phyloP scores from a whole-genome alignment of 2,113 vertebrate species.

The Pan paniscus region DNA sequence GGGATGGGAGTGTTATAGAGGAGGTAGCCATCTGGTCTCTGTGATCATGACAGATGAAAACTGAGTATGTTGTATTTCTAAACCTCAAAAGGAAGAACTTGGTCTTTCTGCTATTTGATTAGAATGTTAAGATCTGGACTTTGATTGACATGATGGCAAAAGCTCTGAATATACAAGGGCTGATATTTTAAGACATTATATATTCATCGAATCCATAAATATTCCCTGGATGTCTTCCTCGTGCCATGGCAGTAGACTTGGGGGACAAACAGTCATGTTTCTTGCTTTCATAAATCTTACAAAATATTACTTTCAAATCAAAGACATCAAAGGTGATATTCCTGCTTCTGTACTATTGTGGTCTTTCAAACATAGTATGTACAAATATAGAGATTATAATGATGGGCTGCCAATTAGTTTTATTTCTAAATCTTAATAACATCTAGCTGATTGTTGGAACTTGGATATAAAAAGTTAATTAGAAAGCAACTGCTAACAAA shows the following conservation, averaged over 20 bases:
- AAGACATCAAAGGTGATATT: neutral
- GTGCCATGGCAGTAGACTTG: neutral
- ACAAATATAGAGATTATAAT: neutral
- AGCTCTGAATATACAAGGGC: neutral
- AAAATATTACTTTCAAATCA: neutral
- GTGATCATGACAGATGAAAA: constrained; percentile 67
- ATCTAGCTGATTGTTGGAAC: neutral
- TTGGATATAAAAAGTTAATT: neutral
- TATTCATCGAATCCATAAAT: neutral
- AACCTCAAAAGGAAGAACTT: neutral
- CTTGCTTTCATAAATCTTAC: neutral
- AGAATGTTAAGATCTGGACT: neutral
- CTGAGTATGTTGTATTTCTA: constrained; percentile 1
- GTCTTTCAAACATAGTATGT: neutral
- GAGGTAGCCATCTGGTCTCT: constrained; percentile 77
- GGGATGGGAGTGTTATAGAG: constrained; percentile 67
- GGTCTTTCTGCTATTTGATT: neutral
- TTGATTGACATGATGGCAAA: neutral
- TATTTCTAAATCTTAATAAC: constrained; percentile 3
- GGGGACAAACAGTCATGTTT: neutral
- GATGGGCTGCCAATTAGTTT: neutral
- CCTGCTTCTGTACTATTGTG: neutral
- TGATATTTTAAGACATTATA: neutral
- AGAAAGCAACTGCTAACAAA: neutral
- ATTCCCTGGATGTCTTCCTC: neutral